Evolutionary conservation across 2,113 vertebrate genomes (phyloP), one percentile per base, ranked within the genome.

Genomic region (Centropristis striata): DNA sequence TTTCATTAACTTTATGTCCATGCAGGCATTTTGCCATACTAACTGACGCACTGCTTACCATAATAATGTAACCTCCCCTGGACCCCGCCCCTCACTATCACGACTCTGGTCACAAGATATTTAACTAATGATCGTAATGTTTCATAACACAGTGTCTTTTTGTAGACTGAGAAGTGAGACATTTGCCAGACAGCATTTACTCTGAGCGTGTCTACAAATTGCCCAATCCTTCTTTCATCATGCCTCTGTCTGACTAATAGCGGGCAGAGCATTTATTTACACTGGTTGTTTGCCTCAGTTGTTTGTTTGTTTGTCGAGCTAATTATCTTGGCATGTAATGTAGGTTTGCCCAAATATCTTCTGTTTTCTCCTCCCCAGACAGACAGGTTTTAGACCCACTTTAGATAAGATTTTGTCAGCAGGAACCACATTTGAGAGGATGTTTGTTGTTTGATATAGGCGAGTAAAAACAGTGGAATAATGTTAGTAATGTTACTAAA

Each of bases 371-470:
- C 72, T 80, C 78, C 84, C 78, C 2, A 14, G 73, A 83, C 57
- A 51, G 20, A 63, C 47, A 47, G 50, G 25, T 60, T 66, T 61
- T 55, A 68, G 49, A 55, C 18, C 59, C 74, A 54, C 71, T 86
- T 69, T 11, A 91, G 88, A 92, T 92, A 86, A 92, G 88, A 91
- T 90, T 54, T 90, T 82, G 88, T 91, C 88, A 25, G 73, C 85
- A 86, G 90, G 87, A 91, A 89, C 88, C 87, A 83, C 75, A 79
- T 88, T 87, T 76, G 55, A 75, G 69, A 70, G 88, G 85, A 87
- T 88, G 91, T 84, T 87, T 91, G 72, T 72, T 80, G 69, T 85
- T 88, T 78, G 81, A 75, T 83, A 73, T 57, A n/a, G 73, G 8
- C 42, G 15, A 20, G 46, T 21, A 8, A 18, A 81, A 75, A 85